Base-by-base conservation (phyloP, 2,888 invertebrate species). In the Clostera curtula region DNA sequence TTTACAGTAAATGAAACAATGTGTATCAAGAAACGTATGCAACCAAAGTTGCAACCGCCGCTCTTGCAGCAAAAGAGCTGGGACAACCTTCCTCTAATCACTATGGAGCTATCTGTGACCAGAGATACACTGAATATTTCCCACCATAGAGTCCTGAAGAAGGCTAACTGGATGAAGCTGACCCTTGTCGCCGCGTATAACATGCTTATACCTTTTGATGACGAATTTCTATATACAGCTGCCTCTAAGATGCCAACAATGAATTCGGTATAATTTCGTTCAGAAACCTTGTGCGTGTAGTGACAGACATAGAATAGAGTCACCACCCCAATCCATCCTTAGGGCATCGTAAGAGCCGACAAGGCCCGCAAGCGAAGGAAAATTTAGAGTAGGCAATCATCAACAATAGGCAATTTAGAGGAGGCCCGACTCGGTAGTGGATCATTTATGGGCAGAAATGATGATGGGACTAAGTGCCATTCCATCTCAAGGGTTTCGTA, bases 161-260 rank as follows among this genome's bases (percentile, higher is more conserved):
- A 53, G 1, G 63, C 74, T 0, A 80, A 79, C 36, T 57, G 50
- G 33, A 64, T 80, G 52, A 65, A 63, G 36, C 12, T 83, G 1
- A 76, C 77, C 1, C 29, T 80, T 1, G 31, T 79, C 2, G 79
- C 66, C 1, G 43, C 66, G 1, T 82, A 68, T 27, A 80, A 83
- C 32, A 54, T 75, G 56, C 34, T 56, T 11, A 35, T 54, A 8
- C 63, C 72, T 0, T 56, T 49, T 31, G 57, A 62, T 16, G 36
- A 58, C 0, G 48, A 58, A 3, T 54, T 31, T 5, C 21, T 40
- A 3, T 79, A 70, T 33, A 64, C 59, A 1, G 72, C 69, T 17
- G 70, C 71, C 10, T 52, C 80, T 0, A 71, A 61, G 36, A 49
- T 58, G 12, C 67, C 72, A 9, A 14, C 58, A 5, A 30, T 35